A percentile compares a stretch with the other conserved stretches of the same genome.
These are phyloP conservation scores for Reinhardtius hippoglossoides DNA, from an alignment of 2,113 vertebrate species.

Conservation along the genomic window DNA sequence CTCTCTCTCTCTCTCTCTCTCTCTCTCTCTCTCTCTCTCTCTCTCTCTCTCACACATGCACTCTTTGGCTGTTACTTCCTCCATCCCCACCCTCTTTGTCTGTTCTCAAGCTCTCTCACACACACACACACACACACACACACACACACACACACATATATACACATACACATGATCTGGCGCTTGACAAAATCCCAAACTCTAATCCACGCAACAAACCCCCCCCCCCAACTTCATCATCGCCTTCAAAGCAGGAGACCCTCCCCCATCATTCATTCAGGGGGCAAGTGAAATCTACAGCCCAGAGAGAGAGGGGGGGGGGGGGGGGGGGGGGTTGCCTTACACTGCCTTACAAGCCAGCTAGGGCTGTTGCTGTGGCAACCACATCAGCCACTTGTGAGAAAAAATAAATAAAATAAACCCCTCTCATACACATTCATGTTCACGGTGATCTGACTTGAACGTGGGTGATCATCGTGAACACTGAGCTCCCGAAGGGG, in stretches of 20 bases:
- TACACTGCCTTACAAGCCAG: no score
- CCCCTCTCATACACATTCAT: conserved; percentile 22
- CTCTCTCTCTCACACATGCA: conserved; percentile 38
- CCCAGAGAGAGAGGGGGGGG: conserved; percentile 38
- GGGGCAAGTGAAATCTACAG: conserved; percentile 34
- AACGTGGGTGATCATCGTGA: conserved; percentile 27
- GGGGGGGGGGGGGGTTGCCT: background rate
- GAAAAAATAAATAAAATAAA: background rate
- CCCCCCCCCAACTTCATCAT: background rate
- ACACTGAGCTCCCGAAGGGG: conserved; percentile 25
- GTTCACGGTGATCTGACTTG: conserved; percentile 29
- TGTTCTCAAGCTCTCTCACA: conserved; percentile 7
- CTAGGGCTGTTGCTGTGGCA: conserved; percentile 68
- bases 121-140: background rate
- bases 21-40: background rate
- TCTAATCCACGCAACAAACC: background rate
- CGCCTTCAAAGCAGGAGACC: conserved; percentile 33
- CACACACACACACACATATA: conserved; percentile 48
- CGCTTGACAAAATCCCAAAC: conserved; percentile 9
- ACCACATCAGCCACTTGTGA: conserved; percentile 55
- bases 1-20: no score
- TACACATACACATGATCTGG: conserved; percentile 11
- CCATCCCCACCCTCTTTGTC: conserved; percentile 54
- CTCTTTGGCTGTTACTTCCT: conserved; percentile 52
- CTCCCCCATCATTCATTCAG: conserved; percentile 11